These are phyloP conservation scores for Lethenteron reissneri DNA, from an alignment of 2,113 vertebrate species.

Conservation along the genomic window DNA sequence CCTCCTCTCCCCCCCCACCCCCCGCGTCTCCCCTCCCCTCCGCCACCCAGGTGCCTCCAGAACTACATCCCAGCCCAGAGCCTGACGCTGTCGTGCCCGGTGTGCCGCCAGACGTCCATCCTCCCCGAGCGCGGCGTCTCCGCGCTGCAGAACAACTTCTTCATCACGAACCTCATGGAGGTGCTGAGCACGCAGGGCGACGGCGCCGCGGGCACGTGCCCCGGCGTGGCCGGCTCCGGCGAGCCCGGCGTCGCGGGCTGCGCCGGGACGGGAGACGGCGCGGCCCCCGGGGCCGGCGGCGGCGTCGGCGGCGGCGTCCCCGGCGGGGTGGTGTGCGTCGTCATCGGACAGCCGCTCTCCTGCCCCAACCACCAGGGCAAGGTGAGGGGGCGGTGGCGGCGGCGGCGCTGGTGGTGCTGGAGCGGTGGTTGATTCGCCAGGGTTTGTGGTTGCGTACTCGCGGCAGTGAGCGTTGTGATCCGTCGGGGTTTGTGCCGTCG, in stretches of 20 bases:
- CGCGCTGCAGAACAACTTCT: slow-evolving; percentile 78
- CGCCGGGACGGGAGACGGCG: slow-evolving; percentile 14
- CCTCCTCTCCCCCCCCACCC: background rate
- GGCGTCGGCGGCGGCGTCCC: slow-evolving; percentile 32
- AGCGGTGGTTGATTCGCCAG: too few relatives aligned
- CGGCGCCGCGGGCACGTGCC: background rate
- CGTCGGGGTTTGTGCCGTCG: too few relatives aligned
- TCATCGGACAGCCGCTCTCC: slow-evolving; percentile 45
- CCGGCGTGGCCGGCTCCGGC: slow-evolving; percentile 25
- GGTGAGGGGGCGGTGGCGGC: slow-evolving; percentile 19
- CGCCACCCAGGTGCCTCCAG: slow-evolving; percentile 41
- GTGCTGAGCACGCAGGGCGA: slow-evolving; percentile 45
- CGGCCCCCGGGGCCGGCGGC: slow-evolving; percentile 20
- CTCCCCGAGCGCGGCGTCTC: slow-evolving; percentile 68
- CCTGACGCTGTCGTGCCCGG: slow-evolving; percentile 62
- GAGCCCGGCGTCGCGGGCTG: slow-evolving; percentile 36
- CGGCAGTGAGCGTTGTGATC: too few relatives aligned
- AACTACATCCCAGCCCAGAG: slow-evolving; percentile 82
- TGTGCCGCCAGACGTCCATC: slow-evolving; percentile 79
- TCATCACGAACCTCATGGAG: slow-evolving; percentile 93
- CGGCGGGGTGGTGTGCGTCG: slow-evolving; percentile 40
- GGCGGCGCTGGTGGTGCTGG: too few relatives aligned
- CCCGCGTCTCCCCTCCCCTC: background rate
- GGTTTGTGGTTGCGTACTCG: too few relatives aligned
- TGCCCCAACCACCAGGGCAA: slow-evolving; percentile 86